Percentiles rank a stretch among this genome's conserved stretches.
Conservation (phyloP, 2,888 invertebrate genomes). For the Folsomia candida region DNA sequence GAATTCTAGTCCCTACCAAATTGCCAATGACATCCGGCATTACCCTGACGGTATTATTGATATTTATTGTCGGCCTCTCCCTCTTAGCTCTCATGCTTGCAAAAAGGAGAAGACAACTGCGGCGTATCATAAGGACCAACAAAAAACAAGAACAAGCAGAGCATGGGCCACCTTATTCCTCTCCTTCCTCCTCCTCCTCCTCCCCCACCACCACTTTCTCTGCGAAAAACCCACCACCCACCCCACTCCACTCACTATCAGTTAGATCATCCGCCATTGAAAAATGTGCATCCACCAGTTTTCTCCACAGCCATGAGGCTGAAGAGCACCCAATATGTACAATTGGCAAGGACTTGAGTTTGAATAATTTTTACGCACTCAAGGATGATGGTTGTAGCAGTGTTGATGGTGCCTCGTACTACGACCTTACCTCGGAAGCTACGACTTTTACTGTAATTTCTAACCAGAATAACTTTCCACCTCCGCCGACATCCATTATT, state of each 20-base stretch:
- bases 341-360: neutral
- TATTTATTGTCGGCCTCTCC: constrained; percentile 45
- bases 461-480: constrained; percentile 15
- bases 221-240: neutral
- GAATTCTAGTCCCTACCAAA: constrained; percentile 32
- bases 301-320: neutral
- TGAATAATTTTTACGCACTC: neutral
- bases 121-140: constrained; percentile 32
- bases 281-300: neutral
- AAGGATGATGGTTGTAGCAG: neutral
- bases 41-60: constrained; percentile 49
- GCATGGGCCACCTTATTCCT: no score
- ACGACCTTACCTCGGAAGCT: neutral
- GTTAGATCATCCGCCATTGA: neutral
- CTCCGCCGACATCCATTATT: constrained; percentile 17
- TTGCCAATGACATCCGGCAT: constrained; percentile 47
- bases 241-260: neutral
- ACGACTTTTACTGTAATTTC: constrained; percentile 1
- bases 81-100: constrained; percentile 17
- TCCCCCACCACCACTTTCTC: neutral
- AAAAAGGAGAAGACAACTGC: constrained; percentile 25
- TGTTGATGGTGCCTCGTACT: neutral
- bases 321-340: neutral
- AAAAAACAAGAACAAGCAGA: constrained; percentile 8
- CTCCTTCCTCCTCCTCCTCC: no score